Conservation (phyloP, 2,888 invertebrate genomes). For the Nysson spinosus region DNA sequence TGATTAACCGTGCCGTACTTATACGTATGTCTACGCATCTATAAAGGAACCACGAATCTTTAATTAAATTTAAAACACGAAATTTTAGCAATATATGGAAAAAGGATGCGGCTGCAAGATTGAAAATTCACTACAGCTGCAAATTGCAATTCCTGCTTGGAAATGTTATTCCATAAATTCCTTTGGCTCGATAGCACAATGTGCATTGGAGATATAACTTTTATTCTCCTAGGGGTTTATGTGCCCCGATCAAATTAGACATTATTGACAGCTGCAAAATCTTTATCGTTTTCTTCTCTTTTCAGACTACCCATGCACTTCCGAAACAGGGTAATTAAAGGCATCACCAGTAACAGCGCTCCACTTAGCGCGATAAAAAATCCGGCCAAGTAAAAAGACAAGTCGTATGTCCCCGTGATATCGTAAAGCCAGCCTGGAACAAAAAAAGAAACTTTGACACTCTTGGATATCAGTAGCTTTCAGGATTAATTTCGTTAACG, state of each 20-base stretch:
- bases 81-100: neutral
- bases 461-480: neutral
- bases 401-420: conserved; percentile 86
- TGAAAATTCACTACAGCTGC: conserved; percentile 13
- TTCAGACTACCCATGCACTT: conserved; percentile 54
- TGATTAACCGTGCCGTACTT: neutral
- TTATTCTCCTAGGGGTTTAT: neutral
- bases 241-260: conserved; percentile 59
- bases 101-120: conserved; percentile 7
- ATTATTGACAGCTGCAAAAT: conserved; percentile 68
- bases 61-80: conserved; percentile 21
- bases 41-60: conserved; percentile 36
- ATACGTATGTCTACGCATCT: conserved; percentile 10
- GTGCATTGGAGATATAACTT: conserved; percentile 1
- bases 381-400: conserved; percentile 90
- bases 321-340: conserved; percentile 70
- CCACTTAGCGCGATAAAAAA: conserved; percentile 89
- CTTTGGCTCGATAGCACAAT: conserved; percentile 11
- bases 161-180: conserved; percentile 39
- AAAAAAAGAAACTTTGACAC: conserved; percentile 1
- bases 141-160: conserved; percentile 43
- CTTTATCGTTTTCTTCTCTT: conserved; percentile 51
- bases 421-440: conserved; percentile 89
- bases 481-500: neutral
- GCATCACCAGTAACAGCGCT: conserved; percentile 80